These are phyloP conservation scores for Natator depressus DNA, from an alignment of 2,113 vertebrate species.

Conservation along the genomic window DNA sequence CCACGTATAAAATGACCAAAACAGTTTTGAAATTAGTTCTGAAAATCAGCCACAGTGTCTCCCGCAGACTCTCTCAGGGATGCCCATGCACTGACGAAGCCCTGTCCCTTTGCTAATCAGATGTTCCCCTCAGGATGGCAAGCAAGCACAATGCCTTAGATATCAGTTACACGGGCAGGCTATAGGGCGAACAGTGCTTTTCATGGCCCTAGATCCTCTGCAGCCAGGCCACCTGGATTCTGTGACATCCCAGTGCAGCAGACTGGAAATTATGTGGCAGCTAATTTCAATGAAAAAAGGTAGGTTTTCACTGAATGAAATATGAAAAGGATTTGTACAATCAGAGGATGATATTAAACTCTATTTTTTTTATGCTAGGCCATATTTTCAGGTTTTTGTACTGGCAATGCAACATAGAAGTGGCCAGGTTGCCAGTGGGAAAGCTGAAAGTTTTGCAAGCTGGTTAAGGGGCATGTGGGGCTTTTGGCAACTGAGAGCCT, in stretches of 20 bases:
- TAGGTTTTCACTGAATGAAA: not conserved
- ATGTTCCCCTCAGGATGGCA: not conserved
- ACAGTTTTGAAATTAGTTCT: not conserved
- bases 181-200: not conserved
- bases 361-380: accelerated
- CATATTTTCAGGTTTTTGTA: not conserved
- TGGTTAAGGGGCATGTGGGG: not conserved
- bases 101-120: not conserved
- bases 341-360: not conserved
- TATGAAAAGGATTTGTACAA: not conserved
- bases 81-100: not conserved
- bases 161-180: not conserved
- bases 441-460: not conserved
- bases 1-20: not conserved
- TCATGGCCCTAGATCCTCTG: not conserved
- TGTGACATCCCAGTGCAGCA: not conserved
- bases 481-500: accelerated
- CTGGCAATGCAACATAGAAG: not conserved
- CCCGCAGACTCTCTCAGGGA: not conserved
- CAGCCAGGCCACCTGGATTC: conserved; percentile 4
- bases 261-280: not conserved
- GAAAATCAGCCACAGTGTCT: not conserved
- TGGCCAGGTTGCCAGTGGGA: not conserved
- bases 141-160: not conserved
- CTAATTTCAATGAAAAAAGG: not conserved